Evolutionary conservation across 2,888 invertebrate genomes (phyloP), one percentile per base, ranked within the genome.

Genomic region (Tryphoninae sp.): DNA sequence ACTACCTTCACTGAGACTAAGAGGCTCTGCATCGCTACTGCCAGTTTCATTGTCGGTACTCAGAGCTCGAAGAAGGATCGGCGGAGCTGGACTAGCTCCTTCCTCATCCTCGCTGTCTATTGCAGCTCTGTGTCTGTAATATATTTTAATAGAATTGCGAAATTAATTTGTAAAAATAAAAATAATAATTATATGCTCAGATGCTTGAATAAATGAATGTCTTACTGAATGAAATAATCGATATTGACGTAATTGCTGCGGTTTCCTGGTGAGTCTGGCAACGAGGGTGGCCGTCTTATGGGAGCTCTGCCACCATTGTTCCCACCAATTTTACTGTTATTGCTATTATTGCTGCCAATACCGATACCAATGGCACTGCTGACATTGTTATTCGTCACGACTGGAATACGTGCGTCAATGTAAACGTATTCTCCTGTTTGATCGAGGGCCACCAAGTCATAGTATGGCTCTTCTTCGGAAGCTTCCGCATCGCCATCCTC

Each of bases 191-290:
- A 11, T 11, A 45, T 45, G 1, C 2, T 11, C 11, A 11, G 3
- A 45, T 1, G 11, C 13, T 33, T 33, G 53, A 33, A 19, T 68
- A 26, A 79, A 65, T 79, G 93, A 64, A 58, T 33, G 7, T 77
- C 95, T 93, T 91, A 96, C 96, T 96, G 95, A 92, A 97, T 95
- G 88, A 97, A 97, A 92, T 97, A 97, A 92, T 97, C 97, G 93
- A 97, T 97, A 92, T 97, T 97, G 92, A 97, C 97, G 92, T 97
- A 97, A 93, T 97, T 97, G 84, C 97, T 96, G 85, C 96, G 95
- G 87, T 94, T 94, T 88, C 96, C 95, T 73, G 96, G 96, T 49
- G 96, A 96, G 92, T 96, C 96, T 26, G 96, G 96, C 83, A 93
- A 93, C 84, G 92, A 94, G 88, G 86, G 94, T 89, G 84, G 93